These are phyloP conservation scores for Drosophila seguyi DNA, from an alignment of 1,140 invertebrate species.

Conservation along the genomic window DNA sequence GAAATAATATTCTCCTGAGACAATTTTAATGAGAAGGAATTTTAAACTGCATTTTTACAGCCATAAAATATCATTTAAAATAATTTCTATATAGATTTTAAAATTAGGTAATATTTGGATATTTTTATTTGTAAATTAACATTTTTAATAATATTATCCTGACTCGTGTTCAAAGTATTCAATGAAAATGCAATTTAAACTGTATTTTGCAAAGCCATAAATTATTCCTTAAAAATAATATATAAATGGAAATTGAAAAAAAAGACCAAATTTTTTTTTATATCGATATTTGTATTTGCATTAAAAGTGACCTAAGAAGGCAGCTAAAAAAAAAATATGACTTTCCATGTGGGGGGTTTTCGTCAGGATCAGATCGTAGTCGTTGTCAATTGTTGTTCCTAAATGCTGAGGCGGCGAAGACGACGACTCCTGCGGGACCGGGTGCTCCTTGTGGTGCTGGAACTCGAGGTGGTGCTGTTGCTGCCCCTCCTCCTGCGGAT, in stretches of 20 bases:
- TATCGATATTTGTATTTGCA: constrained; percentile 21
- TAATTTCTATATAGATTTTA: too few relatives aligned
- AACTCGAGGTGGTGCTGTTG: not conserved
- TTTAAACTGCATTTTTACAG: too few relatives aligned
- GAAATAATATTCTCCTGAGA: too few relatives aligned
- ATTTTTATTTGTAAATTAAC: too few relatives aligned
- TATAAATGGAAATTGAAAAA: not conserved
- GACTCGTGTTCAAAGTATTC: too few relatives aligned
- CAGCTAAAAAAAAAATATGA: constrained; percentile 1
- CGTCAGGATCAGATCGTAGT: not conserved
- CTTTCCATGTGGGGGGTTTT: not conserved
- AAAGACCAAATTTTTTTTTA: too few relatives aligned
- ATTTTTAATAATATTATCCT: not conserved
- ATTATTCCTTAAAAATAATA: not conserved
- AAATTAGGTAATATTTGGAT: too few relatives aligned
- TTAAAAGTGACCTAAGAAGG: not conserved
- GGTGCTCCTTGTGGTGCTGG: not conserved
- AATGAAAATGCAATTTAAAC: too few relatives aligned
- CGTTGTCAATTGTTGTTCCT: not conserved
- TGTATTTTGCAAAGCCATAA: too few relatives aligned
- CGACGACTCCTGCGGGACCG: not conserved
- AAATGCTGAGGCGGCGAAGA: not conserved
- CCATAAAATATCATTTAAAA: too few relatives aligned
- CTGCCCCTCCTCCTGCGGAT: not conserved
- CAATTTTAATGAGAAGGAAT: too few relatives aligned